A percentile compares a stretch with the other conserved stretches of the same genome.
Evolutionary conservation across 64 coral and sea anemone genomes (phyloP).

Genomic region (Astreopora myriophthalma): DNA sequence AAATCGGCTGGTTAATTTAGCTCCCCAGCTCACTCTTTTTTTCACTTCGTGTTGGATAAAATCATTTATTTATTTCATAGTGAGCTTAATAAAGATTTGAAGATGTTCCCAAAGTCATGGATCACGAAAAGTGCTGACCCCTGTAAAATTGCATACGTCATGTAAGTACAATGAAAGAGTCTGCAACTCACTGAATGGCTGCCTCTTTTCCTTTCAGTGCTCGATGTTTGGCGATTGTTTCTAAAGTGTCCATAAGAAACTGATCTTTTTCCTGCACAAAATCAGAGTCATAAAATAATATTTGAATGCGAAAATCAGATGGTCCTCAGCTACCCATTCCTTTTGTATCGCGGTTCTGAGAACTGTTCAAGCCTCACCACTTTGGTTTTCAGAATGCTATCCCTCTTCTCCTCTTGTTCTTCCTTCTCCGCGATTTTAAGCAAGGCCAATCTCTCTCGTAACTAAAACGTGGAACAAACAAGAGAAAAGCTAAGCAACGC

Average conservation of each 20-base stretch:
- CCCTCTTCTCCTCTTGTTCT: conserved; percentile 85
- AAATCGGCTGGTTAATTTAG: too few relatives aligned
- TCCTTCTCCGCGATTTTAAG: conserved; percentile 89
- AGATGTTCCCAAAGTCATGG: too few relatives aligned
- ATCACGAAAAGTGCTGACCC: too few relatives aligned
- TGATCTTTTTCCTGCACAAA: conserved; percentile 88
- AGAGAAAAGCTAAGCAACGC: too few relatives aligned
- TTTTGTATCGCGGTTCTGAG: too few relatives aligned
- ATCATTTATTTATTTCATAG: too few relatives aligned
- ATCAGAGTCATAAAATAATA: neutral
- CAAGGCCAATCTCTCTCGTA: conserved; percentile 85
- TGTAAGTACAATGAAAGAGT: neutral
- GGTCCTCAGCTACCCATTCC: too few relatives aligned
- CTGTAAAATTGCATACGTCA: too few relatives aligned
- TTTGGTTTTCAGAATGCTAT: conserved; percentile 89
- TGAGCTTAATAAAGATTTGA: too few relatives aligned
- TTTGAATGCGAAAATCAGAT: too few relatives aligned
- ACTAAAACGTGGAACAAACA: conserved; percentile 11
- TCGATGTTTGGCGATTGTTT: conserved; percentile 89
- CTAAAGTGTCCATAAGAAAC: conserved; percentile 90
- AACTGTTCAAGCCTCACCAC: conserved; percentile 63
- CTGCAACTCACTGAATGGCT: conserved; percentile 62
- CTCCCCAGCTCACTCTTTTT: too few relatives aligned
- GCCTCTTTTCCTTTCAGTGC: conserved; percentile 78
- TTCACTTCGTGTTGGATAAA: too few relatives aligned